phyloP scores from a whole-genome alignment of 2,797 vertebrate genomes.

The Chanos chanos region DNA sequence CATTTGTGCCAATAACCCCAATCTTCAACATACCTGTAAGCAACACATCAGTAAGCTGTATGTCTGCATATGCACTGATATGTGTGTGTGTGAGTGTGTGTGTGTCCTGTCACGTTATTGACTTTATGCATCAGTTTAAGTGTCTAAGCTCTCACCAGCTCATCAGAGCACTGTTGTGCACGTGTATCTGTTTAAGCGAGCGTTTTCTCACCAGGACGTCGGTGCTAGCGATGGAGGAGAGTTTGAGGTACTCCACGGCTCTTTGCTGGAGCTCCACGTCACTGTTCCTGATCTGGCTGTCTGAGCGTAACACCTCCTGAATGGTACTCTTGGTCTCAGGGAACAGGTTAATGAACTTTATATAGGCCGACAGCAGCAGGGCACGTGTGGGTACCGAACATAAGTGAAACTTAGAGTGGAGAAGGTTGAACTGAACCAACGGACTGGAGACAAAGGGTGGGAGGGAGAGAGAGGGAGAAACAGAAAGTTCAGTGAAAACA shows the following conservation, averaged over 20 bases:
- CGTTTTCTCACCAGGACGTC: constrained; percentile 72
- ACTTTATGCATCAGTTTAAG: too few species aligned
- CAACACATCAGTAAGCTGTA: too few species aligned
- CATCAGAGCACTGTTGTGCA: neutral
- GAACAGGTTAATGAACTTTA: constrained; percentile 95
- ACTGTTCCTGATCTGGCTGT: constrained; percentile 90
- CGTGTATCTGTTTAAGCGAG: neutral
- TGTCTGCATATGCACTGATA: too few species aligned
- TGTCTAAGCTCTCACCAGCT: too few species aligned
- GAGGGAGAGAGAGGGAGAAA: neutral
- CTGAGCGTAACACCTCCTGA: constrained; percentile 86
- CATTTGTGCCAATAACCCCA: too few species aligned
- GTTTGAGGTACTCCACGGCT: constrained; percentile 89
- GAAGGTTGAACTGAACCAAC: constrained; percentile 88
- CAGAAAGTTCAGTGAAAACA: neutral
- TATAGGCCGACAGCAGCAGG: constrained; percentile 88
- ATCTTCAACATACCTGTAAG: too few species aligned
- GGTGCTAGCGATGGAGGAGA: constrained; percentile 84
- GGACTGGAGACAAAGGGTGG: constrained; percentile 62
- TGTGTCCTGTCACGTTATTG: too few species aligned
- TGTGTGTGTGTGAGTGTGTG: too few species aligned
- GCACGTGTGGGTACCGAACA: constrained; percentile 88
- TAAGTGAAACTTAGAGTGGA: constrained; percentile 93
- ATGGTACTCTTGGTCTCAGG: constrained; percentile 92
- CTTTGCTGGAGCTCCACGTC: constrained; percentile 91